Conservation (phyloP, 2,113 vertebrate genomes). For the Nannospalax galili region DNA sequence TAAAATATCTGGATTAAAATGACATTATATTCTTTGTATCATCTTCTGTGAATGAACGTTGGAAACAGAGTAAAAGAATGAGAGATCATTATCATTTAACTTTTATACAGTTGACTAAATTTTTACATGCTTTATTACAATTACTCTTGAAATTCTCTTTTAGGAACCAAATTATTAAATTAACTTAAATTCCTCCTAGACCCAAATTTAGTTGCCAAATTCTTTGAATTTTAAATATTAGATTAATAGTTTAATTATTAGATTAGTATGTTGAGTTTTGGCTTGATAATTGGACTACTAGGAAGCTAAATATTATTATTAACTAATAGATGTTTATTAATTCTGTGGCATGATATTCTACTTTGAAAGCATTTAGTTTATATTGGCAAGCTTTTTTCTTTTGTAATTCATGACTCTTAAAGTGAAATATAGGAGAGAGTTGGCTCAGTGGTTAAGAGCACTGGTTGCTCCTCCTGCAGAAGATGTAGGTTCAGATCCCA, state of each 20-base stretch:
- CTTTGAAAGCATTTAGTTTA: too few species aligned
- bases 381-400: too few species aligned
- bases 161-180: neutral
- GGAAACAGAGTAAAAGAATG: conserved; percentile 20
- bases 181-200: neutral
- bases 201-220: neutral
- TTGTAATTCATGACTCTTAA: neutral
- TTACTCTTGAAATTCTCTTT: neutral
- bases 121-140: neutral
- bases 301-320: neutral
- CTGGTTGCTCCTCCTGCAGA: too few species aligned
- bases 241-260: neutral
- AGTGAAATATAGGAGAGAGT: too few species aligned
- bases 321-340: neutral
- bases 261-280: neutral
- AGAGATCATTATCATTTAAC: neutral
- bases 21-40: neutral
- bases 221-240: neutral
- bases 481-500: too few species aligned
- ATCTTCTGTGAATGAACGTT: neutral
- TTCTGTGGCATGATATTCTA: neutral
- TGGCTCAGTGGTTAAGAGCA: too few species aligned
- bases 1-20: neutral
- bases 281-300: conserved; percentile 15
- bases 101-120: neutral